Percentiles rank a stretch among this genome's conserved stretches.
These are phyloP conservation scores for Operophtera brumata DNA, from an alignment of 2,888 invertebrate genomes.

Conservation along the genomic window DNA sequence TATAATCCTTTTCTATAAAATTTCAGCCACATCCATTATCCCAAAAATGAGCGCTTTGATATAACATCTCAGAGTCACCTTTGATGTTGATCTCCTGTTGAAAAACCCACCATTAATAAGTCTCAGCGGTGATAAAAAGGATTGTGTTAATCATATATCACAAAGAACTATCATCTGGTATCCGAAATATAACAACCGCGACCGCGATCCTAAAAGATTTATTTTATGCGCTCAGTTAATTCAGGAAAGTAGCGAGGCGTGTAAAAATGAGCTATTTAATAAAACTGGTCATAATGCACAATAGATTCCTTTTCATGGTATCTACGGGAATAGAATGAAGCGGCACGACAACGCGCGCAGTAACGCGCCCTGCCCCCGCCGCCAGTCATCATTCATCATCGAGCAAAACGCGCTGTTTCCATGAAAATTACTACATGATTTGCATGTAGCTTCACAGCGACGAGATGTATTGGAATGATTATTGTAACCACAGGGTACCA, in stretches of 20 bases:
- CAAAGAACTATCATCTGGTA: conserved; percentile 56
- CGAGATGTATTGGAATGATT: conserved; percentile 43
- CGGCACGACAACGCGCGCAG: conserved; percentile 53
- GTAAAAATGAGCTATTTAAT: conserved; percentile 44
- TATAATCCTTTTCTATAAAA: conserved; percentile 17
- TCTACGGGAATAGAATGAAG: conserved; percentile 53
- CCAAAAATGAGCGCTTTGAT: conserved; percentile 28
- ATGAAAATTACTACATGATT: conserved; percentile 54
- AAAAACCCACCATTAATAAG: conserved; percentile 61
- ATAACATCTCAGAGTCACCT: conserved; percentile 36
- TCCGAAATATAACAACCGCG: conserved; percentile 57
- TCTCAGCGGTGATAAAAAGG: conserved; percentile 56
- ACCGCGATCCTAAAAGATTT: conserved; percentile 55
- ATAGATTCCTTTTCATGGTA: conserved; percentile 45
- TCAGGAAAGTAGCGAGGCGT: conserved; percentile 40
- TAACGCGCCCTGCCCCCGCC: conserved; percentile 39
- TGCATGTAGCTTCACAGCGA: conserved; percentile 46
- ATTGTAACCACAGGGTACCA: conserved; percentile 34
- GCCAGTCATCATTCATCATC: conserved; percentile 48
- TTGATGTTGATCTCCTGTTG: conserved; percentile 60
- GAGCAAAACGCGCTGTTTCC: conserved; percentile 46
- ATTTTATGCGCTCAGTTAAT: conserved; percentile 46
- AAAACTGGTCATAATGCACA: conserved; percentile 42
- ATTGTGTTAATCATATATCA: conserved; percentile 61
- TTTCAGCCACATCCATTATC: conserved; percentile 33